phyloP scores from a whole-genome alignment of 2,888 invertebrate genomes.

The Molorchus minor region DNA sequence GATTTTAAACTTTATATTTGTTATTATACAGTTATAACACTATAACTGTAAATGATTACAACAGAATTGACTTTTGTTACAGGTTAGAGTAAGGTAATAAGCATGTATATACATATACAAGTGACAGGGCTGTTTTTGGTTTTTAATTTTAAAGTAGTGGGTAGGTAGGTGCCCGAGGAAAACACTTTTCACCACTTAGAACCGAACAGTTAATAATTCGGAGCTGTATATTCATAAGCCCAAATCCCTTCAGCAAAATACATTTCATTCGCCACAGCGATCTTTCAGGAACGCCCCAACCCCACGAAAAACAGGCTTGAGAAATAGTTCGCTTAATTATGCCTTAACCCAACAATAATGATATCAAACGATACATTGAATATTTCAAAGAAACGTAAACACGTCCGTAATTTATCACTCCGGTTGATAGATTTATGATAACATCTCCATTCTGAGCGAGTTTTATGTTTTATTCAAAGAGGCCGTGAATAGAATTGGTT shows the following conservation, averaged over 20 bases:
- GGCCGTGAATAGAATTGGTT: slow-evolving; percentile 30
- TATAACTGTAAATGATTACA: too few relatives aligned
- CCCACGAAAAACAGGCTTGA: slow-evolving; percentile 2
- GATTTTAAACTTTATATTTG: too few relatives aligned
- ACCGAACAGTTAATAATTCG: background rate
- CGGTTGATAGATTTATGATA: slow-evolving; percentile 40
- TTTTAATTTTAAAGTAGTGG: too few relatives aligned
- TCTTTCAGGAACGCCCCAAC: background rate
- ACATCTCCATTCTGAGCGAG: slow-evolving; percentile 35
- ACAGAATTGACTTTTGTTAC: too few relatives aligned
- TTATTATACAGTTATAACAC: too few relatives aligned
- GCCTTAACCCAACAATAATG: slow-evolving; percentile 26
- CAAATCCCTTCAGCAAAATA: background rate
- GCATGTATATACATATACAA: too few relatives aligned
- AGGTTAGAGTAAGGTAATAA: too few relatives aligned
- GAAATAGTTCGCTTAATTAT: slow-evolving; percentile 8
- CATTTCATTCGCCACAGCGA: background rate
- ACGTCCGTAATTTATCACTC: slow-evolving; percentile 36
- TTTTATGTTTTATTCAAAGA: slow-evolving; percentile 41
- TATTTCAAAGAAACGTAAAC: slow-evolving; percentile 34
- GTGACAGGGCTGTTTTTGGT: too few relatives aligned
- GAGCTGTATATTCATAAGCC: background rate
- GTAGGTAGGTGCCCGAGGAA: background rate
- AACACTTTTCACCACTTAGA: background rate
- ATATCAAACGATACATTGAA: slow-evolving; percentile 24